Percentiles rank a stretch among this genome's conserved stretches.
phyloP scores from a whole-genome alignment of 2,797 vertebrate species.

The Centroberyx gerrardi region DNA sequence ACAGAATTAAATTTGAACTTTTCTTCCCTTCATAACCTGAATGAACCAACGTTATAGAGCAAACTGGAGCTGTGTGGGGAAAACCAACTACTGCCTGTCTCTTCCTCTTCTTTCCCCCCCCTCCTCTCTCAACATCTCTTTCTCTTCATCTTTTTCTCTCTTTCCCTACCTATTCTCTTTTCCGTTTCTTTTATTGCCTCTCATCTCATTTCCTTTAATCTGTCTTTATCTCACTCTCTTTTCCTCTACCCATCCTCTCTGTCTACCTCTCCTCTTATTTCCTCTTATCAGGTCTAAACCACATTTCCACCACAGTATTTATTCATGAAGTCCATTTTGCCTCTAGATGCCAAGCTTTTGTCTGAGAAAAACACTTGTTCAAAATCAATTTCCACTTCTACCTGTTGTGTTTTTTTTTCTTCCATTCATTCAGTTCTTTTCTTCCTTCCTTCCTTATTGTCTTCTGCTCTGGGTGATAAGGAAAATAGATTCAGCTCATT shows the following conservation, averaged over 20 bases:
- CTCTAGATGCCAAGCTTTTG: constrained; percentile 66
- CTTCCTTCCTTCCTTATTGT: constrained; percentile 65
- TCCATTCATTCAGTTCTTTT: constrained; percentile 54
- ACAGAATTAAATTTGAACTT: constrained; percentile 20
- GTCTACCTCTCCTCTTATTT: constrained; percentile 52
- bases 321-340: constrained; percentile 66
- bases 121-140: no score
- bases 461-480: constrained; percentile 49
- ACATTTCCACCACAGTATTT: constrained; percentile 67
- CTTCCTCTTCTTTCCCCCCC: no score
- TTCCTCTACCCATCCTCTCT: constrained; percentile 54
- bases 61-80: no score
- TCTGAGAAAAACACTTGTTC: constrained; percentile 67
- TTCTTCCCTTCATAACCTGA: constrained; percentile 8
- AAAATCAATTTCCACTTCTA: constrained; percentile 74
- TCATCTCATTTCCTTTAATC: constrained; percentile 64
- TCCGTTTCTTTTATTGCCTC: constrained; percentile 24
- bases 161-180: not conserved
- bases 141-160: not conserved
- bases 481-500: not conserved
- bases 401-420: constrained; percentile 51
- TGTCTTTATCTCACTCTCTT: constrained; percentile 58
- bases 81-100: no score
- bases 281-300: constrained; percentile 72
- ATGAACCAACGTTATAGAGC: not conserved